A percentile compares a stretch with the other conserved stretches of the same genome.
Evolutionary conservation across 2,888 invertebrate species (phyloP).

Genomic region (Hanleya hanleyi): DNA sequence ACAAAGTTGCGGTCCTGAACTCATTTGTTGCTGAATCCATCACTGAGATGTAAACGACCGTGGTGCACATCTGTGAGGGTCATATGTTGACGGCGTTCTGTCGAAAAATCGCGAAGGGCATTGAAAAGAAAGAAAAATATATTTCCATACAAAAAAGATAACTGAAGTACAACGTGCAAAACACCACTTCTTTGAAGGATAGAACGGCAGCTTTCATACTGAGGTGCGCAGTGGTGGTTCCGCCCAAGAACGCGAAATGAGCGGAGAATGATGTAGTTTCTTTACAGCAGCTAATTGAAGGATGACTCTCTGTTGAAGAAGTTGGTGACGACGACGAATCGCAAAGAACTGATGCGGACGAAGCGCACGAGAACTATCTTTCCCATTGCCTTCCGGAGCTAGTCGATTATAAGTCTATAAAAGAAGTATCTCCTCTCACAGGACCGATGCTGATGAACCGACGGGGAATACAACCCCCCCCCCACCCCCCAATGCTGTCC

Average conservation of each 20-base stretch:
- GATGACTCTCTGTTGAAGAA: not conserved
- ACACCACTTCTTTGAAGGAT: constrained; percentile 4
- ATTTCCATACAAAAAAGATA: not conserved
- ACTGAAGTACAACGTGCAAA: not conserved
- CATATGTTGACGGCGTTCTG: not conserved
- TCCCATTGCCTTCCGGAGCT: not conserved
- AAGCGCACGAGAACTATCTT: not conserved
- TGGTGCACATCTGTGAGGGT: not conserved
- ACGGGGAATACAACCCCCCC: not conserved
- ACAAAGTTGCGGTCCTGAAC: not conserved
- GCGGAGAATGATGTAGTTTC: not conserved
- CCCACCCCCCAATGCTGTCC: not conserved
- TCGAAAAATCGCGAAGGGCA: not conserved
- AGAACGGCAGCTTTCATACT: not conserved
- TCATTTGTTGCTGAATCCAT: not conserved
- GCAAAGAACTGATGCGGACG: not conserved
- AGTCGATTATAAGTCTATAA: not conserved
- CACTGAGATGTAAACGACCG: not conserved
- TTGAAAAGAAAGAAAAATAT: not conserved
- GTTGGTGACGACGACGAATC: not conserved
- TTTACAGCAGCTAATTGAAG: not conserved
- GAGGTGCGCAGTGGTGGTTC: not conserved
- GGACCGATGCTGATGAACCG: constrained; percentile 1
- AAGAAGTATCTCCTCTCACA: not conserved
- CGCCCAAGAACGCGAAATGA: not conserved